A percentile compares a stretch with the other conserved stretches of the same genome.
These are phyloP conservation scores for Thunnus thynnus DNA, from an alignment of 2,113 vertebrate species.

Conservation along the genomic window DNA sequence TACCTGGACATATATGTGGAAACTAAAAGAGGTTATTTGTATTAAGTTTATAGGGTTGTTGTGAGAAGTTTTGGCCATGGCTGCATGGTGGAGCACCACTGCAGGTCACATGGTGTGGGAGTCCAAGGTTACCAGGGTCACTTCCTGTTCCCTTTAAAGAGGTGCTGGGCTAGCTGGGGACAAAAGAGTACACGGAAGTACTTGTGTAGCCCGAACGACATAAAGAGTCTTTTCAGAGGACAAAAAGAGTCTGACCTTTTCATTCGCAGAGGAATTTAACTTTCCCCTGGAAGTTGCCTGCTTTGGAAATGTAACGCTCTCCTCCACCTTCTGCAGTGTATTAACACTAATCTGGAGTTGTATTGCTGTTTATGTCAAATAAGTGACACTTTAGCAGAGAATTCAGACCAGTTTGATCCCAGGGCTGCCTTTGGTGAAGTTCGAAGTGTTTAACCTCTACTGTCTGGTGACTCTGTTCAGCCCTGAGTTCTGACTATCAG, in stretches of 20 bases:
- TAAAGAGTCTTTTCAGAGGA: constrained; percentile 66
- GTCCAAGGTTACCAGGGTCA: constrained; percentile 62
- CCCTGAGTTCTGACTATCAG: constrained; percentile 39
- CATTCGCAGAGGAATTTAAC: constrained; percentile 57
- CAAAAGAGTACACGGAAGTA: constrained; percentile 61
- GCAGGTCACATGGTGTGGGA: constrained; percentile 67
- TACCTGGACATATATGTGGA: not conserved
- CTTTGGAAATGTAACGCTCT: constrained; percentile 26
- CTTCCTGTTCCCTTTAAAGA: constrained; percentile 75
- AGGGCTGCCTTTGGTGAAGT: constrained; percentile 27
- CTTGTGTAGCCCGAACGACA: constrained; percentile 57
- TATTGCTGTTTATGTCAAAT: not conserved
- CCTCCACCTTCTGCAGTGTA: constrained; percentile 13
- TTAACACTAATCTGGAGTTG: not conserved
- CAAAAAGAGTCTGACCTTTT: constrained; percentile 58
- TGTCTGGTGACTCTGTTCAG: constrained; percentile 48
- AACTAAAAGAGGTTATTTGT: constrained; percentile 28
- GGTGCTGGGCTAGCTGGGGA: constrained; percentile 50
- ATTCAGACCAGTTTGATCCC: not conserved
- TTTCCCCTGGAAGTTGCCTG: constrained; percentile 48
- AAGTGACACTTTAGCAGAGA: constrained; percentile 5
- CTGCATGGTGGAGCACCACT: constrained; percentile 15
- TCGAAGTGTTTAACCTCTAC: constrained; percentile 47
- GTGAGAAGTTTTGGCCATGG: constrained; percentile 9
- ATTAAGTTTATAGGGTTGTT: constrained; percentile 29